Percentiles rank a stretch among this genome's conserved stretches.
Evolutionary conservation across 53 echinoderm and acorn worm species (phyloP).

Genomic region (Antedon mediterranea): DNA sequence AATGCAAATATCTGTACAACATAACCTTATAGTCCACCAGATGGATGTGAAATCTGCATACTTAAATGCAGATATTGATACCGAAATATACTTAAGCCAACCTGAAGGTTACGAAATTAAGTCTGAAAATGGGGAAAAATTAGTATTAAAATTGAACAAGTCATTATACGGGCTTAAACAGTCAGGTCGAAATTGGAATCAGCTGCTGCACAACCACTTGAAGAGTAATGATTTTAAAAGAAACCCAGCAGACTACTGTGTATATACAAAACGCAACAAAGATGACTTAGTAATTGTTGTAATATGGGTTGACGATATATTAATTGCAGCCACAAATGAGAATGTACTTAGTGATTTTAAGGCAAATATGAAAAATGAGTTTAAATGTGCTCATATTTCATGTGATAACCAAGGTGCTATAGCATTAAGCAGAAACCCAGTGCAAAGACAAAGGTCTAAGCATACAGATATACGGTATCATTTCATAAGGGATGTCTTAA

Average conservation of each 20-base stretch:
- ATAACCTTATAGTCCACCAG: slow-evolving; percentile 22
- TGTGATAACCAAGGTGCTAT: no score
- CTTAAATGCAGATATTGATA: slow-evolving; percentile 28
- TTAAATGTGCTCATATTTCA: no score
- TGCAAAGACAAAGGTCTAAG: no score
- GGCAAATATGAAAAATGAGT: slow-evolving; percentile 10
- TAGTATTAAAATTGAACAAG: slow-evolving; percentile 26
- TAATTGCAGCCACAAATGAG: slow-evolving; percentile 21
- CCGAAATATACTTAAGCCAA: slow-evolving; percentile 19
- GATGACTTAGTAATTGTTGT: not conserved
- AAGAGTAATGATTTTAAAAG: slow-evolving; percentile 7
- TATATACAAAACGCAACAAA: slow-evolving; percentile 8
- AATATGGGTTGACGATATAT: slow-evolving; percentile 34
- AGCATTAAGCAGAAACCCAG: no score
- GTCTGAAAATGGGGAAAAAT: slow-evolving; percentile 5
- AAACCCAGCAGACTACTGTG: slow-evolving; percentile 20
- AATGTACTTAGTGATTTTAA: slow-evolving; percentile 2
- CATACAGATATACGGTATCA: no score
- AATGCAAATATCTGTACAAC: slow-evolving; percentile 24
- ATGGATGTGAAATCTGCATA: slow-evolving; percentile 29
- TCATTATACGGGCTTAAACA: slow-evolving; percentile 37
- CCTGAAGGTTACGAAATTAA: slow-evolving; percentile 25
- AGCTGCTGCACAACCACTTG: slow-evolving; percentile 13
- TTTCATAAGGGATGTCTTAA: no score
- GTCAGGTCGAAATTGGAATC: slow-evolving; percentile 25